Evolutionary conservation across 2,888 invertebrate species (phyloP).

Genomic region (Cloeon dipterum): DNA sequence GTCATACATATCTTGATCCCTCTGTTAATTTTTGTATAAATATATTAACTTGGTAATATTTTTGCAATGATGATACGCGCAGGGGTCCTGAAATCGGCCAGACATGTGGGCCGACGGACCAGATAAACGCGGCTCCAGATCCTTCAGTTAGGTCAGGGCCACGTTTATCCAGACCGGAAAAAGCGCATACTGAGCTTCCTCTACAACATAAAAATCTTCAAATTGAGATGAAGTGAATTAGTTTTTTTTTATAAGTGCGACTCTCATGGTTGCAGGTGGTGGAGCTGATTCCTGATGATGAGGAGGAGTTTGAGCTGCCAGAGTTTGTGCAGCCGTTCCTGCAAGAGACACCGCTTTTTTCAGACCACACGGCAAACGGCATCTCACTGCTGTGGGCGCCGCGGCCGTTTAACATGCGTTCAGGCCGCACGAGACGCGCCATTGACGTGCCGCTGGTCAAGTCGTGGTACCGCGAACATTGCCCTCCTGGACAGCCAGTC

Average conservation of each 20-base stretch:
- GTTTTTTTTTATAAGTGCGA: constrained; percentile 4
- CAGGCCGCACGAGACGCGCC: constrained; percentile 75
- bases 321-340: constrained; percentile 81
- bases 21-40: constrained; percentile 1
- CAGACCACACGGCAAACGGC: constrained; percentile 97
- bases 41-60: not conserved
- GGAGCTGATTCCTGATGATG: constrained; percentile 80
- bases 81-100: constrained; percentile 12
- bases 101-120: constrained; percentile 14
- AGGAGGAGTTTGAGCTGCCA: constrained; percentile 80
- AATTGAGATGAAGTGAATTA: too few relatives aligned
- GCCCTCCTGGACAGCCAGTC: constrained; percentile 89
- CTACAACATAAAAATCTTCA: too few relatives aligned
- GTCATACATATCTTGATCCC: not conserved
- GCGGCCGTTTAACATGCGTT: constrained; percentile 89
- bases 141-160: not conserved
- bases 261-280: constrained; percentile 26
- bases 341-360: constrained; percentile 86
- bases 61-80: constrained; percentile 13
- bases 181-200: constrained; percentile 1
- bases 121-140: not conserved
- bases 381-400: constrained; percentile 95
- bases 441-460: constrained; percentile 96
- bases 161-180: not conserved
- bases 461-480: constrained; percentile 89